Conservation (phyloP, 2,888 invertebrate genomes). For the Trachelus iudaicus region DNA sequence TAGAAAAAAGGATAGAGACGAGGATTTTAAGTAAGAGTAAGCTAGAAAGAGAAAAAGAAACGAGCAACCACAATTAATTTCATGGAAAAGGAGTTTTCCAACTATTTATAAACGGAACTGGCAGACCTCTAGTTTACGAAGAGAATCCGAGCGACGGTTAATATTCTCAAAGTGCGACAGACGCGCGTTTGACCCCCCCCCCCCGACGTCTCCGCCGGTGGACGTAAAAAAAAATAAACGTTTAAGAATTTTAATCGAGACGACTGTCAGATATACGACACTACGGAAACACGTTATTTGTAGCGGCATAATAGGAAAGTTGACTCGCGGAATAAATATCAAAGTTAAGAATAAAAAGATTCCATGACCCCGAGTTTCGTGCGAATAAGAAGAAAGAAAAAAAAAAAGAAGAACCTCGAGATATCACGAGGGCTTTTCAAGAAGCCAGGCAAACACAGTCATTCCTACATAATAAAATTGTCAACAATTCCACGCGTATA, state of each 20-base stretch:
- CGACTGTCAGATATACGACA: not conserved
- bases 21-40: not conserved
- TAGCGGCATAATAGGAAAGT: not conserved
- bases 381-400: not conserved
- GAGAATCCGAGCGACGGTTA: not conserved
- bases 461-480: not conserved
- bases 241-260: not conserved
- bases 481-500: not conserved
- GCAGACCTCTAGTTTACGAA: not conserved
- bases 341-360: not conserved
- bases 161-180: not conserved
- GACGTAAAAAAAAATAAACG: not conserved
- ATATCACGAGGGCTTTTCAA: not conserved
- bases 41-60: not conserved
- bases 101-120: not conserved
- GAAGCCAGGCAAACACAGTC: not conserved
- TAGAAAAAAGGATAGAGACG: not conserved
- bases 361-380: not conserved
- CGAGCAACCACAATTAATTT: not conserved
- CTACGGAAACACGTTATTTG: not conserved
- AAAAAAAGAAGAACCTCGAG: not conserved
- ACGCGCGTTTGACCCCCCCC: not conserved
- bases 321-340: not conserved
- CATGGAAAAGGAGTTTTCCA: not conserved
- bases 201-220: not conserved